These are phyloP conservation scores for Lycorma delicatula DNA, from an alignment of 1,140 invertebrate genomes.

Conservation along the genomic window DNA sequence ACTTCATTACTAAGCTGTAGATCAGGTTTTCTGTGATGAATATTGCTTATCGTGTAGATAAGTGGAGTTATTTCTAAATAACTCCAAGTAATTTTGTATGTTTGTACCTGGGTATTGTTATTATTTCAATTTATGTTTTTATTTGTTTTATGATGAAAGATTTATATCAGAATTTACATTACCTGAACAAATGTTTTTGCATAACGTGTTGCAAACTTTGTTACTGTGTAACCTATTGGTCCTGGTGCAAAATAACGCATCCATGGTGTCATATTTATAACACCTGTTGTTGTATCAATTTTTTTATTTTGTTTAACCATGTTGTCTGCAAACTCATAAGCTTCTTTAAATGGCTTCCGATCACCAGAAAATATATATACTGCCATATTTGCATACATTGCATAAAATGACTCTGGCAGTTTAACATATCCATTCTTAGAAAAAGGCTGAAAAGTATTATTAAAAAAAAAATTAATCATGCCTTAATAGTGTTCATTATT, in stretches of 20 bases:
- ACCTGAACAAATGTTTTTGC: background rate
- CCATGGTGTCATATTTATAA: constrained; percentile 9
- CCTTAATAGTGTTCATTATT: no score
- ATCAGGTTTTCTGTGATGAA: no score
- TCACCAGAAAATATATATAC: background rate
- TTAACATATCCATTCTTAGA: background rate
- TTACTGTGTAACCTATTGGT: background rate
- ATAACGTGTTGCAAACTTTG: background rate
- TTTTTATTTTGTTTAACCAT: background rate
- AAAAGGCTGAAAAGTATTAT: no score
- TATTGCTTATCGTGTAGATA: no score
- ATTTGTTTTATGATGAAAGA: no score
- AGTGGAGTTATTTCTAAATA: no score
- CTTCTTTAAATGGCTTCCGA: background rate
- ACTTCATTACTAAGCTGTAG: no score
- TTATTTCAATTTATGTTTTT: no score
- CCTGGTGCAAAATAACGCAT: constrained; percentile 2
- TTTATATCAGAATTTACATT: no score
- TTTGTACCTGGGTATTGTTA: no score
- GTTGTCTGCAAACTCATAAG: background rate
- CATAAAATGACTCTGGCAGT: background rate
- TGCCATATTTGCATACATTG: background rate
- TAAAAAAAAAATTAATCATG: no score
- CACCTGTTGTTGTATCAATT: constrained; percentile 5
- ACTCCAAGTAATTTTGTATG: no score